Conservation (phyloP, 2,888 invertebrate genomes). For the Cataglyphis livida region DNA sequence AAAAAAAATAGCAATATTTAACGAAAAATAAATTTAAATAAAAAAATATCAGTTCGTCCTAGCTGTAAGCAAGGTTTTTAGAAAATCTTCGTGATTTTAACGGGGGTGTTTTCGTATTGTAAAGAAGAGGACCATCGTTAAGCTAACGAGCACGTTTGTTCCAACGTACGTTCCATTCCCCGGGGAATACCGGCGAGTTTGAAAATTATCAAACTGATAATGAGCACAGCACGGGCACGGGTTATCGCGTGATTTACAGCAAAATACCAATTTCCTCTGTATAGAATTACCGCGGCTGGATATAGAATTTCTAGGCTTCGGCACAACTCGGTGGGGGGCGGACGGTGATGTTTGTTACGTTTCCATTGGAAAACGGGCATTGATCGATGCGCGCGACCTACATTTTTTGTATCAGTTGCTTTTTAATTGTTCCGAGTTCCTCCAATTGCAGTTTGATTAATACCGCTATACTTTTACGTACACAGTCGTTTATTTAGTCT, state of each 20-base stretch:
- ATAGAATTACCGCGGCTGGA: conserved; percentile 58
- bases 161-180: conserved; percentile 42
- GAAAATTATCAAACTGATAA: conserved; percentile 69
- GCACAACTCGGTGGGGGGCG: conserved; percentile 17
- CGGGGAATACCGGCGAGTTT: conserved; percentile 58
- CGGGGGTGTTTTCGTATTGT: background rate
- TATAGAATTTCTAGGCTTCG: conserved; percentile 44
- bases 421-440: conserved; percentile 55
- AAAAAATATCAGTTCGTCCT: background rate
- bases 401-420: conserved; percentile 50
- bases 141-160: conserved; percentile 54
- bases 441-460: conserved; percentile 56
- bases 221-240: conserved; percentile 56
- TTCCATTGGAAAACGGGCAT: conserved; percentile 37
- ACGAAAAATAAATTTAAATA: background rate
- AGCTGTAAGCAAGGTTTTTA: background rate
- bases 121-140: conserved; percentile 33
- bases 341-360: conserved; percentile 48
- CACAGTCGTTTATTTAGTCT: conserved; percentile 39
- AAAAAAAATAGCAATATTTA: background rate
- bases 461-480: conserved; percentile 45
- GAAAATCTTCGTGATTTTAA: conserved; percentile 22
- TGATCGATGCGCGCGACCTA: conserved; percentile 53
- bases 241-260: conserved; percentile 58
- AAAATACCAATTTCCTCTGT: conserved; percentile 69